These are phyloP conservation scores for Macrotrachela quadricornifera DNA, from an alignment of 1,140 invertebrate species.

Conservation along the genomic window DNA sequence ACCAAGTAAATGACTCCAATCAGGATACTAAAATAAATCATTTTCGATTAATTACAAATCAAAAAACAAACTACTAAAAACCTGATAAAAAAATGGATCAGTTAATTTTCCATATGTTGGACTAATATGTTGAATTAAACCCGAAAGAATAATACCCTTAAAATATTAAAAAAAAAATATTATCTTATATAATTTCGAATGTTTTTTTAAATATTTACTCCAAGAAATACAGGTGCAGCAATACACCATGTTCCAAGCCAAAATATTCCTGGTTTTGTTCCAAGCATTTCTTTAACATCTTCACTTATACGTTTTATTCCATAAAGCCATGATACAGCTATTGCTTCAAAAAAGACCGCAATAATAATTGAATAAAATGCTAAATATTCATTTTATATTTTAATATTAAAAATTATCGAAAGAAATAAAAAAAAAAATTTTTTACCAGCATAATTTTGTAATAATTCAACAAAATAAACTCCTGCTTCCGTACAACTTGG, in stretches of 20 bases:
- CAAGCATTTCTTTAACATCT: conserved; percentile 56
- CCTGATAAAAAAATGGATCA: too few species aligned
- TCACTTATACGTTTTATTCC: conserved; percentile 39
- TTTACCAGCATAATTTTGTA: conserved; percentile 75
- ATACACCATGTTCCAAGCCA: conserved; percentile 59
- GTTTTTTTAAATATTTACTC: conserved; percentile 26
- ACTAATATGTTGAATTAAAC: too few species aligned
- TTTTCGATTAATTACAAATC: too few species aligned
- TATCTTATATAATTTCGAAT: too few species aligned
- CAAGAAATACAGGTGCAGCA: conserved; percentile 44
- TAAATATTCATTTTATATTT: conserved; percentile 51
- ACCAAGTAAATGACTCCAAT: conserved; percentile 47
- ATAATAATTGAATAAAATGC: conserved; percentile 86
- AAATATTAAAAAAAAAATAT: too few species aligned
- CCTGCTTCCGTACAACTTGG: conserved; percentile 86
- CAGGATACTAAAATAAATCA: conserved; percentile 34
- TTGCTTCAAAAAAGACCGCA: conserved; percentile 85
- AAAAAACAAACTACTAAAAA: too few species aligned
- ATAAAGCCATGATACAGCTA: conserved; percentile 91
- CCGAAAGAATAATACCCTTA: too few species aligned
- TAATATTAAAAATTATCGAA: too few species aligned
- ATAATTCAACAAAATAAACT: conserved; percentile 78
- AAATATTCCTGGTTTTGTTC: conserved; percentile 43
- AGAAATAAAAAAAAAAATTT: too few species aligned
- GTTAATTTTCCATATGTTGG: too few species aligned